Percentiles rank a stretch among this genome's conserved stretches.
These are phyloP conservation scores for Muscidifurax raptorellus DNA, from an alignment of 1,140 invertebrate species.

Conservation along the genomic window DNA sequence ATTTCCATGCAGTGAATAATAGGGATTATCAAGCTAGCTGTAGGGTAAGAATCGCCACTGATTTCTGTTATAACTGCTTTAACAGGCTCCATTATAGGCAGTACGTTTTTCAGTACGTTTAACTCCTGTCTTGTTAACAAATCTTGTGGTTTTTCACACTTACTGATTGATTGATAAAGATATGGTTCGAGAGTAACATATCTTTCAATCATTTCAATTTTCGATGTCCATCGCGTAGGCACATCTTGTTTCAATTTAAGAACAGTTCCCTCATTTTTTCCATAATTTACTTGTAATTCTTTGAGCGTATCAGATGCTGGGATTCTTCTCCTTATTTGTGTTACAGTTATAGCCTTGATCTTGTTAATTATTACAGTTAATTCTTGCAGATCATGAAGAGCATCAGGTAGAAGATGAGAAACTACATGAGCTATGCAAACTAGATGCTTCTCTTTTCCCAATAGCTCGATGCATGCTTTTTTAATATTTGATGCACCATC, in stretches of 20 bases:
- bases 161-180: background rate
- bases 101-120: background rate
- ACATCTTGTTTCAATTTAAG: background rate
- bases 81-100: background rate
- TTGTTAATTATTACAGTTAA: no score
- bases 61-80: no score
- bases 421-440: no score
- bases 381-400: background rate
- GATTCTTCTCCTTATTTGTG: background rate
- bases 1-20: conserved; percentile 1
- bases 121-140: background rate
- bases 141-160: background rate
- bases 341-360: background rate
- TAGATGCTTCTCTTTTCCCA: no score
- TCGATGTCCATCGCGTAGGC: background rate
- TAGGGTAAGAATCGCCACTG: no score
- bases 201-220: background rate
- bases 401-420: no score
- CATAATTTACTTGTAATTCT: background rate
- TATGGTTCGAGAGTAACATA: background rate
- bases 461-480: no score
- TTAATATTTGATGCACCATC: no score
- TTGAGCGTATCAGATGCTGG: background rate
- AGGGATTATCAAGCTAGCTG: background rate
- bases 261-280: background rate